A percentile compares a stretch with the other conserved stretches of the same genome.
Evolutionary conservation across 2,113 vertebrate genomes (phyloP).

Genomic region (Pedetes capensis): DNA sequence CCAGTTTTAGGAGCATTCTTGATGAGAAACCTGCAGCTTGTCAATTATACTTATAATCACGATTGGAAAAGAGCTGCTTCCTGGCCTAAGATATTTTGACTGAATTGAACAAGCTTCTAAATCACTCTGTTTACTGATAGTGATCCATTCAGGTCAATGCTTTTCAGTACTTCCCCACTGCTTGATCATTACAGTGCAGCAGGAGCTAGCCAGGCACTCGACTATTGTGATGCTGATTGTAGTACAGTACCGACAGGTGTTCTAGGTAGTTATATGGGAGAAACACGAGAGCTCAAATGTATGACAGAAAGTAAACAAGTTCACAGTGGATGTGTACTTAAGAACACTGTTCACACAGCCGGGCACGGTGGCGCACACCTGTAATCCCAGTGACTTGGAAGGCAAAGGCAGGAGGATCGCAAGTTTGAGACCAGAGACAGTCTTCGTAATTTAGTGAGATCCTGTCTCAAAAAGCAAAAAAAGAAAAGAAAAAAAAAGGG

Average conservation of each 20-base stretch:
- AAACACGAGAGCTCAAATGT: background rate
- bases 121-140: background rate
- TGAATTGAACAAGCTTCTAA: background rate
- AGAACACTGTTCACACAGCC: background rate
- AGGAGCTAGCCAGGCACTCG: background rate
- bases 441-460: too few relatives aligned
- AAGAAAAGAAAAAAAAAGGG: too few relatives aligned
- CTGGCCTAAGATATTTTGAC: background rate
- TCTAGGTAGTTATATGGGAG: constrained; percentile 1
- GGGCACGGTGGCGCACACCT: too few relatives aligned
- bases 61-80: background rate
- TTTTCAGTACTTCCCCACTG: background rate
- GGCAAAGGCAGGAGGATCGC: too few relatives aligned
- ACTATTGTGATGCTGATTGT: background rate
- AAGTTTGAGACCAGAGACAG: too few relatives aligned
- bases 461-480: too few relatives aligned
- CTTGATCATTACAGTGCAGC: background rate
- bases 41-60: background rate
- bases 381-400: too few relatives aligned
- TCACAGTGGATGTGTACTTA: background rate
- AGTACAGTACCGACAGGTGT: background rate
- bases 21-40: background rate
- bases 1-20: too few relatives aligned
- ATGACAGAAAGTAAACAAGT: background rate
- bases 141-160: background rate